These are phyloP conservation scores for Theropithecus gelada DNA, from an alignment of 2,113 vertebrate genomes.

Conservation along the genomic window DNA sequence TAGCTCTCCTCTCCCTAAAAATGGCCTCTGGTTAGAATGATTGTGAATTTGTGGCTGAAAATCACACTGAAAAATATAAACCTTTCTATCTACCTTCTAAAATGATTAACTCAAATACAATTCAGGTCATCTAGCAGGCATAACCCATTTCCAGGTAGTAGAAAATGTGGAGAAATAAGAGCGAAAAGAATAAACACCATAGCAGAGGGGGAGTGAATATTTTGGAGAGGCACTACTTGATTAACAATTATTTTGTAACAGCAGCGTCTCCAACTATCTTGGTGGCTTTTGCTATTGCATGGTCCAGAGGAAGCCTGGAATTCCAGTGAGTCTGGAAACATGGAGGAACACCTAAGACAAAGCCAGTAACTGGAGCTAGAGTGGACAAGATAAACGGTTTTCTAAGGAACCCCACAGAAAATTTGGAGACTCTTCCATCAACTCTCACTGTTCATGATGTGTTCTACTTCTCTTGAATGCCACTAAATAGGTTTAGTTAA, in stretches of 20 bases:
- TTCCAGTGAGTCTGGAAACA: not conserved
- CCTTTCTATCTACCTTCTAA: not conserved
- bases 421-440: not conserved
- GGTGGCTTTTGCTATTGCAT: not conserved
- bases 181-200: accelerated
- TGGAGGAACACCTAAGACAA: not conserved
- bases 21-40: not conserved
- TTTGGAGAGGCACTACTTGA: not conserved
- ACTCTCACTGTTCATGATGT: not conserved
- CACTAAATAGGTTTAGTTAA: not conserved
- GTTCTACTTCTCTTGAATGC: not conserved
- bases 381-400: not conserved
- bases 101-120: not conserved
- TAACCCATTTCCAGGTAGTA: not conserved
- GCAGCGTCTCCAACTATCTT: not conserved
- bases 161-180: not conserved
- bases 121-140: not conserved
- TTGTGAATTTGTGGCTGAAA: not conserved
- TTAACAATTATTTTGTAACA: not conserved
- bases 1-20: too few species aligned
- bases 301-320: not conserved
- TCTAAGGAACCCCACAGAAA: not conserved
- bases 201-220: not conserved
- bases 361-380: not conserved
- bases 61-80: not conserved